Conservation (phyloP, 2,113 vertebrate species). For the Heptranchias perlo region DNA sequence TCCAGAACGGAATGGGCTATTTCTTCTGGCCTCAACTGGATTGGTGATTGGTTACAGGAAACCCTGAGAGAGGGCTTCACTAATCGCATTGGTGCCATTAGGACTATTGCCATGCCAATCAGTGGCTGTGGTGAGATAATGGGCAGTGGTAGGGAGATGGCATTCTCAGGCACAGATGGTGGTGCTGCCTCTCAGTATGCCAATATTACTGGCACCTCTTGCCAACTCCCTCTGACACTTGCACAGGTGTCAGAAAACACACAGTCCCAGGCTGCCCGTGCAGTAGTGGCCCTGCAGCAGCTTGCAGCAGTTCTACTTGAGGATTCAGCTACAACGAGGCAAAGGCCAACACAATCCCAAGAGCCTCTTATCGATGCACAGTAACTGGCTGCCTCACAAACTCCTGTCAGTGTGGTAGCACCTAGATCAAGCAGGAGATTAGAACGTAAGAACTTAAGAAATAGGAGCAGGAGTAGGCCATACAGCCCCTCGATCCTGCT, state of each 20-base stretch:
- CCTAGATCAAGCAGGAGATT: background rate
- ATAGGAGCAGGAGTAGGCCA: too few relatives aligned
- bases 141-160: background rate
- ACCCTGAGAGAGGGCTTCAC: background rate
- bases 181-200: background rate
- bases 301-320: background rate
- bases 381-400: background rate
- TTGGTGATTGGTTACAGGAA: background rate
- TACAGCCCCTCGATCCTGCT: too few relatives aligned
- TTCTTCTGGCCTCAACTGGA: background rate
- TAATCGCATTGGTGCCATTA: background rate
- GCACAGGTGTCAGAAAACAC: background rate
- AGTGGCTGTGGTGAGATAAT: background rate
- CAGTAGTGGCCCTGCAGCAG: background rate
- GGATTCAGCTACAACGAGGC: background rate
- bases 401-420: background rate
- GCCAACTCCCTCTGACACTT: background rate
- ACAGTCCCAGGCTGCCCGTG: background rate
- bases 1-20: background rate
- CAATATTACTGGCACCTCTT: background rate
- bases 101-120: background rate
- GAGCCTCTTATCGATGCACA: background rate
- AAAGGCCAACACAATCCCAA: background rate
- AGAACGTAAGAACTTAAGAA: too few relatives aligned
- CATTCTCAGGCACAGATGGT: background rate